Percentiles rank a stretch among this genome's conserved stretches.
Evolutionary conservation across 2,888 invertebrate species (phyloP).

Genomic region (Eulithis prunata): DNA sequence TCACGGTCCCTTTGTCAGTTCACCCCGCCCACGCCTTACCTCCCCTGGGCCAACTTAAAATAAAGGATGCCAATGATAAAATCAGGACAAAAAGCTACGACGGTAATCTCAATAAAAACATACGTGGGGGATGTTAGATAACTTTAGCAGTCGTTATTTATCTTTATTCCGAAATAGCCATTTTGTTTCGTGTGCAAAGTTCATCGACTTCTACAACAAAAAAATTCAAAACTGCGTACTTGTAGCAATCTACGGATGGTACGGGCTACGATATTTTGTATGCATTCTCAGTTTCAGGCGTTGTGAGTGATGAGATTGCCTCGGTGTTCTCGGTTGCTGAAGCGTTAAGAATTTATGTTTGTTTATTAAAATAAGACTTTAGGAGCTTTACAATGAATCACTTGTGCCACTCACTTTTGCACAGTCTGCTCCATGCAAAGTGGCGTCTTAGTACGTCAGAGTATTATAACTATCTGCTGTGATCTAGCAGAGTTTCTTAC

Average conservation of each 20-base stretch:
- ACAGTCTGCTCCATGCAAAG: neutral
- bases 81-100: conserved; percentile 33
- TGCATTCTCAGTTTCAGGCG: conserved; percentile 37
- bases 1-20: conserved; percentile 40
- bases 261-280: conserved; percentile 35
- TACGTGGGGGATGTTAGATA: conserved; percentile 23
- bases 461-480: too few species aligned
- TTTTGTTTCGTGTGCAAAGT: conserved; percentile 17
- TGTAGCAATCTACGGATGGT: conserved; percentile 31
- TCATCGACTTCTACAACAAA: conserved; percentile 23
- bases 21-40: conserved; percentile 32
- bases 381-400: conserved; percentile 12
- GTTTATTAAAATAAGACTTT: conserved; percentile 10
- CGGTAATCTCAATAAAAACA: conserved; percentile 35
- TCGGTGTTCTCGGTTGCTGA: conserved; percentile 13
- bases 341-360: conserved; percentile 15
- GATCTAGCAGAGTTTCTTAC: too few species aligned
- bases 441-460: neutral
- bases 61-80: conserved; percentile 40
- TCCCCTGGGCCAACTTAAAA: conserved; percentile 35
- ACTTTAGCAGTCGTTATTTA: conserved; percentile 24
- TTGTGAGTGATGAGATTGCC: conserved; percentile 36
- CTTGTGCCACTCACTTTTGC: conserved; percentile 3
- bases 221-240: conserved; percentile 12
- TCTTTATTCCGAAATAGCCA: conserved; percentile 16